Evolutionary conservation across 2,888 invertebrate genomes (phyloP).

Genomic region (Agrotis ipsilon): DNA sequence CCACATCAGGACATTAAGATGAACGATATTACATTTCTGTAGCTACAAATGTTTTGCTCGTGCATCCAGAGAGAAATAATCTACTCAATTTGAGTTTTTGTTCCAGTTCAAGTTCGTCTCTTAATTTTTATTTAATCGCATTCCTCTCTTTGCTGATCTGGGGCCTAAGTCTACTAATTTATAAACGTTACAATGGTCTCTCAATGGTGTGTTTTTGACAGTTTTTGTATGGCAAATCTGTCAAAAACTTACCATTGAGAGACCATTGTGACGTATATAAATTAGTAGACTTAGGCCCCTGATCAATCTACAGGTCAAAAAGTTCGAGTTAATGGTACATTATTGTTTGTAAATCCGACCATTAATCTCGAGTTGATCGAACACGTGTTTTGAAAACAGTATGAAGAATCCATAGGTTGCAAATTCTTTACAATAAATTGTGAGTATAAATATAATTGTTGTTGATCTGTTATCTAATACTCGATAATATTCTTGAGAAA

Average conservation of each 20-base stretch:
- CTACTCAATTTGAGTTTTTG: conserved; percentile 47
- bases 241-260: no score
- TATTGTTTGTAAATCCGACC: conserved; percentile 21
- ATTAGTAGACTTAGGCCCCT: no score
- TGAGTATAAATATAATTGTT: conserved; percentile 1
- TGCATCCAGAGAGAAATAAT: conserved; percentile 44
- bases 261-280: no score
- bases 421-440: conserved; percentile 3
- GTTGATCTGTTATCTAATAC: conserved; percentile 11
- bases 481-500: conserved; percentile 8
- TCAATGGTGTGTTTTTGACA: no score
- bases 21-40: conserved; percentile 62
- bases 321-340: conserved; percentile 7
- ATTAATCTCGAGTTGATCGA: no score
- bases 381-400: no score
- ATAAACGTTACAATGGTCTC: no score
- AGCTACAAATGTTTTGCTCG: conserved; percentile 49
- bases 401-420: not conserved
- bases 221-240: no score
- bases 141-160: conserved; percentile 45
- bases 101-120: conserved; percentile 28
- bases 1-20: conserved; percentile 69
- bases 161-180: no score
- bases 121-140: conserved; percentile 46
- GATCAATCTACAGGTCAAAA: conserved; percentile 39